Evolutionary conservation across 1,140 invertebrate genomes (phyloP).

Genomic region (Harpegnathos saltator): DNA sequence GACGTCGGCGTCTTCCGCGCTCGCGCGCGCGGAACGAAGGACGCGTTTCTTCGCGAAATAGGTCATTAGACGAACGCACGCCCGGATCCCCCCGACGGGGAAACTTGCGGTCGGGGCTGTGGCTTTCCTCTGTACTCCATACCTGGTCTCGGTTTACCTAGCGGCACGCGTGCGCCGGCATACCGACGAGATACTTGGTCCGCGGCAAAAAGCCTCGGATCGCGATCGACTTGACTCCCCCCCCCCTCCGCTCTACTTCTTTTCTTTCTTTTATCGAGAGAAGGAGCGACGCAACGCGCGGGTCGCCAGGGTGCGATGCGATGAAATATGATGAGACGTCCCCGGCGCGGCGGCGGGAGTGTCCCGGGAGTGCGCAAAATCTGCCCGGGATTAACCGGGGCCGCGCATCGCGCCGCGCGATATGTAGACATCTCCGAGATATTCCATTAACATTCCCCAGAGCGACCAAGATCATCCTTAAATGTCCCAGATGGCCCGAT

Average conservation of each 20-base stretch:
- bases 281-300: not conserved
- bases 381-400: slow-evolving; percentile 29
- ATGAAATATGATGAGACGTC: not conserved
- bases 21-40: not conserved
- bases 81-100: slow-evolving; percentile 16
- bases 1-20: no score
- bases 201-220: slow-evolving; percentile 16
- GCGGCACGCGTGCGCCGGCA: slow-evolving; percentile 28
- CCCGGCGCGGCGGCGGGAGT: not conserved
- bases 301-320: not conserved
- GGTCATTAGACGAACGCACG: slow-evolving; percentile 3
- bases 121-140: slow-evolving; percentile 34
- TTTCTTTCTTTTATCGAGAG: no score
- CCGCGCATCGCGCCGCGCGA: slow-evolving; percentile 14
- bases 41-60: slow-evolving; percentile 19
- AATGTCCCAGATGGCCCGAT: slow-evolving; percentile 51
- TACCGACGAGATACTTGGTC: slow-evolving; percentile 41
- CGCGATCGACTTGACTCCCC: not conserved
- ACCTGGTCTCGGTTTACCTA: slow-evolving; percentile 36
- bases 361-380: slow-evolving; percentile 25
- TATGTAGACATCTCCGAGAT: slow-evolving; percentile 51
- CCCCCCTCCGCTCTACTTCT: no score
- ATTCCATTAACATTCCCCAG: slow-evolving; percentile 59
- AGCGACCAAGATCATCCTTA: slow-evolving; percentile 53
- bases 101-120: slow-evolving; percentile 30